Evolutionary conservation across 2,888 invertebrate species (phyloP).

Genomic region (Tiliacea aurago): DNA sequence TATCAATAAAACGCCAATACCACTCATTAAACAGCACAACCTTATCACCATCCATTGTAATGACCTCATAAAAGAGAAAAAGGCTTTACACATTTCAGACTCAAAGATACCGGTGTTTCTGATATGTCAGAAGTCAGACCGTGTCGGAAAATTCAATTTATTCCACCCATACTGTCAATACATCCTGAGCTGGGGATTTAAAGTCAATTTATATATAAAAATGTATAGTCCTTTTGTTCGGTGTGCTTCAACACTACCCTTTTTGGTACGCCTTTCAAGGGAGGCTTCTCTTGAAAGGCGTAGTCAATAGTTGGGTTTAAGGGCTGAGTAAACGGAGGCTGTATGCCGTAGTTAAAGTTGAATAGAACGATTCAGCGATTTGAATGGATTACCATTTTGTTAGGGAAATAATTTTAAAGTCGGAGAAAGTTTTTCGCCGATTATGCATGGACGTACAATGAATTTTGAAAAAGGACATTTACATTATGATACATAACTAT

Average conservation of each 20-base stretch:
- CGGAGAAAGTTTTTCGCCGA: background rate
- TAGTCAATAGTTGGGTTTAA: conserved; percentile 50
- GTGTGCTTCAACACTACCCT: conserved; percentile 46
- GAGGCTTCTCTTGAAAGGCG: conserved; percentile 33
- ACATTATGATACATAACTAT: background rate
- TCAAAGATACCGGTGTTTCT: conserved; percentile 44
- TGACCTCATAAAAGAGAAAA: conserved; percentile 52
- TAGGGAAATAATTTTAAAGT: conserved; percentile 14
- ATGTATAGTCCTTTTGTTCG: conserved; percentile 60
- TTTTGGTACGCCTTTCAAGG: conserved; percentile 26
- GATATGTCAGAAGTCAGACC: conserved; percentile 51
- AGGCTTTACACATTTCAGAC: conserved; percentile 27
- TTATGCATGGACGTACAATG: background rate
- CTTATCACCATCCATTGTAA: conserved; percentile 48
- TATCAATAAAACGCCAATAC: conserved; percentile 39
- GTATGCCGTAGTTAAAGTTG: conserved; percentile 36
- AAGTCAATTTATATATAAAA: conserved; percentile 77
- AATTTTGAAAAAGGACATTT: background rate
- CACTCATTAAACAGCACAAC: conserved; percentile 47
- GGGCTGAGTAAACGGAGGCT: conserved; percentile 39
- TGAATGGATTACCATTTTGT: conserved; percentile 44
- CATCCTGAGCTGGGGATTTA: conserved; percentile 77
- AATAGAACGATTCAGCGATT: conserved; percentile 32
- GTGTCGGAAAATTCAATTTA: conserved; percentile 78
- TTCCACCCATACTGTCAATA: conserved; percentile 71